Evolutionary conservation across 2,797 vertebrate genomes (phyloP).

Genomic region (Todus mexicanus): DNA sequence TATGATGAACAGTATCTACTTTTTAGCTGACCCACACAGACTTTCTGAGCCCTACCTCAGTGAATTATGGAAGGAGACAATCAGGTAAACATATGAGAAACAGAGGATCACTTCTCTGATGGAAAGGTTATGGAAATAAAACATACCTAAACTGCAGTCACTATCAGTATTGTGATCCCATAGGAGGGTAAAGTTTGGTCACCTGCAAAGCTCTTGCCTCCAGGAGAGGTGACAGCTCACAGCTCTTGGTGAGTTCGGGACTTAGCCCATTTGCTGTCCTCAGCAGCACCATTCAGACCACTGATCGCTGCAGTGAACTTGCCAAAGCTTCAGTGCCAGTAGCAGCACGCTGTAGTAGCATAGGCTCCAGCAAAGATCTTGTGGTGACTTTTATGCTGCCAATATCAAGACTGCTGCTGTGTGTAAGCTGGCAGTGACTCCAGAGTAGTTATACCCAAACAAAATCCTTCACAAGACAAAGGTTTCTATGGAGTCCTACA

Average conservation of each 20-base stretch:
- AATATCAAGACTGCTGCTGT: neutral
- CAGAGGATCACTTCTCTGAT: neutral
- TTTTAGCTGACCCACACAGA: neutral
- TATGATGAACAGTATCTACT: neutral
- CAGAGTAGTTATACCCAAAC: neutral
- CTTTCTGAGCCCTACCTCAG: neutral
- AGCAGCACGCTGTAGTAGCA: neutral
- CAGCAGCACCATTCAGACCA: accelerated
- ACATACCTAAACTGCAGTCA: neutral
- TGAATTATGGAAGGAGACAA: neutral
- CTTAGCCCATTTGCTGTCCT: neutral
- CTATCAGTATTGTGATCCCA: neutral
- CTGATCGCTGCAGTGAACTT: accelerated
- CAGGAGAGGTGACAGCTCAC: neutral
- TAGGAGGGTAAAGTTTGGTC: neutral
- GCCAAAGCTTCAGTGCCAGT: neutral
- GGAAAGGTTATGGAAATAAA: neutral
- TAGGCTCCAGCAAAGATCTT: neutral
- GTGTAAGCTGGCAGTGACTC: neutral
- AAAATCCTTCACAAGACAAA: neutral
- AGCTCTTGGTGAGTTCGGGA: neutral
- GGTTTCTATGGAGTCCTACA: neutral
- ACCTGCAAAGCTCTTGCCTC: neutral
- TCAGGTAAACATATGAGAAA: neutral
- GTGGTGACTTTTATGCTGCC: neutral